These are phyloP conservation scores for Morphnarchus princeps DNA, from an alignment of 2,113 vertebrate genomes.

Conservation along the genomic window DNA sequence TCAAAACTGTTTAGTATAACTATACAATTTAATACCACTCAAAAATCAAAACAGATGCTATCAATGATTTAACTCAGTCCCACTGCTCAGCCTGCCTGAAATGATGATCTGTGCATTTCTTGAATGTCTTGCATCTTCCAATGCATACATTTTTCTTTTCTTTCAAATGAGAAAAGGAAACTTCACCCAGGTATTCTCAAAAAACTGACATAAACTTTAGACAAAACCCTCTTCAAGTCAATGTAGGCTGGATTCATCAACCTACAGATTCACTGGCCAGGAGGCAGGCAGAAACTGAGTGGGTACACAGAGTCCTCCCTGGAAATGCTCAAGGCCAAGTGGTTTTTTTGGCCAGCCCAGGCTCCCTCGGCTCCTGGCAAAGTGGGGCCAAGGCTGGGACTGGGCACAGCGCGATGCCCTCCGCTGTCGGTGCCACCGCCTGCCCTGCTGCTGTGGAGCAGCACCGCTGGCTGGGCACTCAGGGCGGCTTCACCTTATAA, in stretches of 20 bases:
- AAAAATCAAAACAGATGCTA: background rate
- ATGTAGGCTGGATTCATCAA: background rate
- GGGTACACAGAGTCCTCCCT: background rate
- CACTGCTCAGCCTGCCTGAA: background rate
- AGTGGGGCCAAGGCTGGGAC: rapidly evolving
- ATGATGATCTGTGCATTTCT: background rate
- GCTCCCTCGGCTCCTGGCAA: background rate
- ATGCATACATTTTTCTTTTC: background rate
- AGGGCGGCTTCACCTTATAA: rapidly evolving
- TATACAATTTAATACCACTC: background rate
- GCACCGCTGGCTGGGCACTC: background rate
- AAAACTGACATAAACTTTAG: background rate
- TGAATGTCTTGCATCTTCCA: background rate
- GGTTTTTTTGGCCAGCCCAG: background rate
- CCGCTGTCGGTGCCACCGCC: background rate
- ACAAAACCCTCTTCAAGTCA: background rate
- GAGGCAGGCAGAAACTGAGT: background rate
- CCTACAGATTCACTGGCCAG: background rate
- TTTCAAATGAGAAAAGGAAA: background rate
- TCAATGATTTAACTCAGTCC: background rate
- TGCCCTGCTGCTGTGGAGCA: background rate
- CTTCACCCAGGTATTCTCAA: background rate
- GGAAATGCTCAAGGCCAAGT: background rate
- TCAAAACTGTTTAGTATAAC: background rate
- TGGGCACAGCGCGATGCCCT: rapidly evolving